A percentile compares a stretch with the other conserved stretches of the same genome.
phyloP scores from a whole-genome alignment of 1,140 invertebrate species.

The Cephus cinctus region DNA sequence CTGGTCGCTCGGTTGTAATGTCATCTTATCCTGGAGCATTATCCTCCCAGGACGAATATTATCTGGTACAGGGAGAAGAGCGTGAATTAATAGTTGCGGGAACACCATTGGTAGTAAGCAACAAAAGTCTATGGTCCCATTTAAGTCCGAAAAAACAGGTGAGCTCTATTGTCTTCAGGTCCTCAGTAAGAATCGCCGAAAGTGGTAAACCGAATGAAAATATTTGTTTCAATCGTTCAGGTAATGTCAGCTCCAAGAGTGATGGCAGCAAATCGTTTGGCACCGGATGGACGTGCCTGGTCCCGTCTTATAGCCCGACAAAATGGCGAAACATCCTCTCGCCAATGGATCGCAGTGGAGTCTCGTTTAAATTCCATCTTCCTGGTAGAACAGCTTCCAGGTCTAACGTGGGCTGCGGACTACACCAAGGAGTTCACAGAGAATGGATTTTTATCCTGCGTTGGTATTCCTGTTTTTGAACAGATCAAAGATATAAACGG shows the following conservation, averaged over 20 bases:
- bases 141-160: slow-evolving; percentile 27
- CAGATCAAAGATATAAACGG: slow-evolving; percentile 53
- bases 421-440: slow-evolving; percentile 66
- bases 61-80: slow-evolving; percentile 60
- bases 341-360: slow-evolving; percentile 88
- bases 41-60: slow-evolving; percentile 88
- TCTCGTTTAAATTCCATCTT: slow-evolving; percentile 60
- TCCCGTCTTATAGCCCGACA: slow-evolving; percentile 60
- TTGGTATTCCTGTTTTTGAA: slow-evolving; percentile 76
- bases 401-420: slow-evolving; percentile 65
- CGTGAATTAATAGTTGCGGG: slow-evolving; percentile 61
- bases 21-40: slow-evolving; percentile 87
- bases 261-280: slow-evolving; percentile 84
- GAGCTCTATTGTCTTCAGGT: background rate
- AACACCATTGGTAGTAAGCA: slow-evolving; percentile 51
- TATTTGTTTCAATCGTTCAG: slow-evolving; percentile 35
- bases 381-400: slow-evolving; percentile 84
- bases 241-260: slow-evolving; percentile 77
- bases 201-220: background rate
- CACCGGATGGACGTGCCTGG: slow-evolving; percentile 73
- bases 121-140: slow-evolving; percentile 29
- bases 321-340: slow-evolving; percentile 84
- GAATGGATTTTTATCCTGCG: slow-evolving; percentile 74
- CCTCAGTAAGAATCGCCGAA: slow-evolving; percentile 15
- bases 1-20: slow-evolving; percentile 63